Evolutionary conservation across 2,797 vertebrate genomes (phyloP), one percentile per base, ranked within the genome.

Genomic region (Rhodeus uyekii): DNA sequence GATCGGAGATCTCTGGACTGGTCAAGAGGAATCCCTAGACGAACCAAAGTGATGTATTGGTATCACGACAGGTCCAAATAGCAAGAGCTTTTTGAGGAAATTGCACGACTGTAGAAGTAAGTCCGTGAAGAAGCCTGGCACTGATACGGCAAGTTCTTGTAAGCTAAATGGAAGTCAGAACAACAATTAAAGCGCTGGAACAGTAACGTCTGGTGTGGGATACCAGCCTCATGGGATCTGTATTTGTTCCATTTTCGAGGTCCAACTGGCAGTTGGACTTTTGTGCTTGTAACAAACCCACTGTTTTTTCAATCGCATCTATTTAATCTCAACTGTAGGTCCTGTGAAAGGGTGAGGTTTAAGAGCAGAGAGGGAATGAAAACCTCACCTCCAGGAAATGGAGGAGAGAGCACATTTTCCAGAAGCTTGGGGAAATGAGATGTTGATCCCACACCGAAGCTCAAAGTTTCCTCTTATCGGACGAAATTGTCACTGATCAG

Each of bases 201-300:
- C 72, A 82, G 64, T 80, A 82, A 80, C 9, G 60, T 69, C 50
- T 78, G 69, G 46, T 86, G 53, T 80, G 76, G 50, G 72, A 84
- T 78, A 80, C 38, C 42, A 18, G 65, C 39, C 82, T 77, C 64
- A 44, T 2, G 75, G 82, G 79, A 84, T 67, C n/a, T 74, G 34
- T 68, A 68, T 46, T 58, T 79, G 71, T 87, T 84, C 78, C 64
- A 81, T 32, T 81, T 87, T 77, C 16, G 77, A 38, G 68, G 78
- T 83, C 81, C 84, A 87, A 77, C 78, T 83, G 86, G 64, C 55
- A 63, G 68, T 38, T n/a, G 60, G 58, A 68, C 55, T 79, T 83
- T 82, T 77, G 82, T 82, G 19, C 44, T 67, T 50, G 19, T 84
- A 67, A 84, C 50, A 80, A 82, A 86, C 72, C 50, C 76, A 68